These are phyloP conservation scores for Penaeus chinensis DNA, from an alignment of 1,140 invertebrate species.

Conservation along the genomic window DNA sequence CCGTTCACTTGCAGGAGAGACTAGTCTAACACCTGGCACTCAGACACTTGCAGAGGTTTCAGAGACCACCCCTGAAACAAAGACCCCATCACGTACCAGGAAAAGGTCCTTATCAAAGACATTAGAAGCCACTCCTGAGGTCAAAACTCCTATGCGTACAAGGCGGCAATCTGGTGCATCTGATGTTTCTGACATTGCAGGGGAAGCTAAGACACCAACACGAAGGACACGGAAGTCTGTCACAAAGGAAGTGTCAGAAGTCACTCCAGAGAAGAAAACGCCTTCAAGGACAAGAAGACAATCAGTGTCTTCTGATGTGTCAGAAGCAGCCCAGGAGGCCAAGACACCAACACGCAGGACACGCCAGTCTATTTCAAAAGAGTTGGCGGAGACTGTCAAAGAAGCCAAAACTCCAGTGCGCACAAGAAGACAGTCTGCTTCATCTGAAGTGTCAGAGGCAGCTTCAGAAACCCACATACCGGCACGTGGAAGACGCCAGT, in stretches of 20 bases:
- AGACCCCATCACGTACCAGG: too few relatives aligned
- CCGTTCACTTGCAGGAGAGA: background rate
- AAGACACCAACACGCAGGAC: background rate
- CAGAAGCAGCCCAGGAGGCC: background rate
- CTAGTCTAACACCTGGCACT: background rate
- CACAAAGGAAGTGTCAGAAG: background rate
- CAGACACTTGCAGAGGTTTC: background rate
- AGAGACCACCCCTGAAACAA: too few relatives aligned
- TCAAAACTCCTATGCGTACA: too few relatives aligned
- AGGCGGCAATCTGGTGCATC: too few relatives aligned
- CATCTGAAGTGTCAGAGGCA: too few relatives aligned
- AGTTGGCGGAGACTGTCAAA: too few relatives aligned
- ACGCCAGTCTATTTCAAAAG: background rate
- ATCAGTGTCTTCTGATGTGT: slow-evolving; percentile 21
- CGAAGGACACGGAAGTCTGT: slow-evolving; percentile 3
- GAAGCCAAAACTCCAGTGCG: too few relatives aligned
- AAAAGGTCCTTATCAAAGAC: too few relatives aligned
- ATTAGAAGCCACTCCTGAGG: too few relatives aligned
- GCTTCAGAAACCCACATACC: too few relatives aligned
- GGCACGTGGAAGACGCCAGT: too few relatives aligned
- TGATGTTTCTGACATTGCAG: background rate
- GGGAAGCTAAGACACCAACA: background rate
- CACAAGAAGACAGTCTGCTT: too few relatives aligned
- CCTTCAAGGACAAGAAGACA: slow-evolving; percentile 28
- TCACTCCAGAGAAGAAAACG: slow-evolving; percentile 6